These are phyloP conservation scores for Avahi laniger DNA, from an alignment of 2,797 vertebrate genomes.

Conservation along the genomic window DNA sequence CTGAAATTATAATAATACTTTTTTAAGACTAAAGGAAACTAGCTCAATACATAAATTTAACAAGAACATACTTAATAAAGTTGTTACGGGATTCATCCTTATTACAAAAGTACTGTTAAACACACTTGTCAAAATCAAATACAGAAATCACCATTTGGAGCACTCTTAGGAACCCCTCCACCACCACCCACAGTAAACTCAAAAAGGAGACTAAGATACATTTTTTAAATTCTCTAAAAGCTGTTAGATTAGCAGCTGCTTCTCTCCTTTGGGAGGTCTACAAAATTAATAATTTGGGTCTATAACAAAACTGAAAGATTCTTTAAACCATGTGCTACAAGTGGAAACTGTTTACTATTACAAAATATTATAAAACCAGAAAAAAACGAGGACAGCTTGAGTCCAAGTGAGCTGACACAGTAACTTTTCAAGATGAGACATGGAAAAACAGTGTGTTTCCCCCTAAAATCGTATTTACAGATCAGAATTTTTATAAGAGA, in stretches of 20 bases:
- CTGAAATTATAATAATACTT: neutral
- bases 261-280: neutral
- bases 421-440: neutral
- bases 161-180: neutral
- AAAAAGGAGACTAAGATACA: neutral
- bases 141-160: neutral
- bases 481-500: neutral
- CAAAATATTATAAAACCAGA: neutral
- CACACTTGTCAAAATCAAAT: conserved; percentile 20
- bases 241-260: conserved; percentile 1
- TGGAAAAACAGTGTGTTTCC: neutral
- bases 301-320: neutral
- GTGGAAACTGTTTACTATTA: neutral
- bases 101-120: conserved; percentile 4
- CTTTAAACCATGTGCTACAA: conserved; percentile 18
- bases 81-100: conserved; percentile 1
- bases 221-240: neutral
- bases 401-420: neutral
- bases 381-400: neutral
- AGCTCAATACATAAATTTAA: conserved; percentile 13
- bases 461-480: neutral
- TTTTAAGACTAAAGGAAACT: conserved; percentile 19
- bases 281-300: conserved; percentile 9
- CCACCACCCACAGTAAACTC: neutral
- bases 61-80: neutral